These are phyloP conservation scores for Okapia johnstoni DNA, from an alignment of 2,113 vertebrate species.

Conservation along the genomic window DNA sequence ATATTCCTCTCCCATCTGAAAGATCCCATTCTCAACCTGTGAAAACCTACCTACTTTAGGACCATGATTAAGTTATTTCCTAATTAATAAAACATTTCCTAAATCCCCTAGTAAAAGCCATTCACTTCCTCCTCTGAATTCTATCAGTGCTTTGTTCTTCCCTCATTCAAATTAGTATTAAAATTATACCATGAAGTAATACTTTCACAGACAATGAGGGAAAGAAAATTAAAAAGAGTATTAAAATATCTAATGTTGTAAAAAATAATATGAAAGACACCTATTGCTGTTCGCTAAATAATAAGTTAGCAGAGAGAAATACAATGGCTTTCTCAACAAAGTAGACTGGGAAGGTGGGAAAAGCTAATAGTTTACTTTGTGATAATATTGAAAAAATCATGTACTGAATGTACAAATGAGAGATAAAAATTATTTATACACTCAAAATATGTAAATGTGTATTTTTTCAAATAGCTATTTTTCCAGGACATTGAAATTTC, in stretches of 20 bases:
- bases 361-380: background rate
- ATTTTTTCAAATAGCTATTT: slow-evolving; percentile 24
- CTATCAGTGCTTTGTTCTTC: background rate
- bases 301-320: background rate
- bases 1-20: background rate
- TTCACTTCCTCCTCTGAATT: background rate
- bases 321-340: background rate
- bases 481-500: background rate
- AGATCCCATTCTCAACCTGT: background rate
- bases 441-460: slow-evolving; percentile 35
- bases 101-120: background rate
- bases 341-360: accelerated
- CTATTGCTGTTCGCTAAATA: background rate
- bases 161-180: background rate
- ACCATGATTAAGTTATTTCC: background rate
- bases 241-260: background rate
- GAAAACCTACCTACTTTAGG: background rate
- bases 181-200: background rate
- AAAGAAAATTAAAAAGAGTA: background rate
- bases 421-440: slow-evolving; percentile 12
- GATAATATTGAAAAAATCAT: background rate
- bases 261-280: background rate
- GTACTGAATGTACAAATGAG: background rate
- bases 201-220: background rate
- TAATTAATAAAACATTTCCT: background rate